These are phyloP conservation scores for Agrochola circellaris DNA, from an alignment of 2,888 invertebrate genomes.

Conservation along the genomic window DNA sequence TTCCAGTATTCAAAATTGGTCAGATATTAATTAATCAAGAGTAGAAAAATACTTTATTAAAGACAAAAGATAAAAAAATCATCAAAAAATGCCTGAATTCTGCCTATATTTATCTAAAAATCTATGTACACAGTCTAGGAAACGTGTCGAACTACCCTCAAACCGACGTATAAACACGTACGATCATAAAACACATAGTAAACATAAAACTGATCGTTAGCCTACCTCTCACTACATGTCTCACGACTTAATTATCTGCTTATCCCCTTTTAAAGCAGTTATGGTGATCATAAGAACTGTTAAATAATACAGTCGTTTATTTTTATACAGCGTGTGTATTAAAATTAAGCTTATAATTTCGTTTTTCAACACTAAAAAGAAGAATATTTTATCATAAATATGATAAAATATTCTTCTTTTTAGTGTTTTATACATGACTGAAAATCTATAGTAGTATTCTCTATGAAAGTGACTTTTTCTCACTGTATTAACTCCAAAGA, in stretches of 20 bases:
- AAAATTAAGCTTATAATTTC: background rate
- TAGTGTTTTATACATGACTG: background rate
- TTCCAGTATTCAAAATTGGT: conserved; percentile 34
- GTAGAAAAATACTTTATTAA: conserved; percentile 44
- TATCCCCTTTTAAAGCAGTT: conserved; percentile 40
- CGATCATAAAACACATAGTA: conserved; percentile 62
- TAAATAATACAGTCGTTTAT: conserved; percentile 31
- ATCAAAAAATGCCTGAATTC: background rate
- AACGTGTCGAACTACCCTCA: conserved; percentile 40
- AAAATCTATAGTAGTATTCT: background rate
- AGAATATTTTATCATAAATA: background rate
- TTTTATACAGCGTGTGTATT: conserved; percentile 19
- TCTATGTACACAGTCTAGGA: conserved; percentile 48
- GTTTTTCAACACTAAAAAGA: background rate
- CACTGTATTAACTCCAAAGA: background rate
- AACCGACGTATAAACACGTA: conserved; percentile 55
- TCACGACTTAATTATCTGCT: conserved; percentile 59
- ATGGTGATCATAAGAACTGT: conserved; percentile 48
- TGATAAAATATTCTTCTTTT: too few species aligned
- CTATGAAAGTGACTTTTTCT: background rate
- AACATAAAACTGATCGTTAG: conserved; percentile 68
- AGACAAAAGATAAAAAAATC: background rate
- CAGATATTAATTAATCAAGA: conserved; percentile 11
- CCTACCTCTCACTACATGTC: conserved; percentile 69
- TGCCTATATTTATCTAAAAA: conserved; percentile 39